Percentiles rank a stretch among this genome's conserved stretches.
These are phyloP conservation scores for Abrostola tripartita DNA, from an alignment of 2,888 invertebrate genomes.

Conservation along the genomic window DNA sequence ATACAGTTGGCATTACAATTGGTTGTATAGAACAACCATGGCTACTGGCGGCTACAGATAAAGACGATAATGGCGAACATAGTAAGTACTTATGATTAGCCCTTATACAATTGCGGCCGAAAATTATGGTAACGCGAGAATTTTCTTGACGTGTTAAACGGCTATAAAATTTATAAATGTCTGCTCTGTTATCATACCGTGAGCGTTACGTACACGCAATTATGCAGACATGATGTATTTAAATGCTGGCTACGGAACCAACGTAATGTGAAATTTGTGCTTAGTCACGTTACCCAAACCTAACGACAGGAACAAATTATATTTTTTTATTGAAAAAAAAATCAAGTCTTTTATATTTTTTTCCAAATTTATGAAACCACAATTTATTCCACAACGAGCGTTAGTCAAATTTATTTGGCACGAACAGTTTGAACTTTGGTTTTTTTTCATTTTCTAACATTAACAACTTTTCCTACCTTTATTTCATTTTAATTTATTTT, in stretches of 20 bases:
- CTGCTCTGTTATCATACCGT: slow-evolving; percentile 40
- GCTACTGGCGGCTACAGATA: slow-evolving; percentile 40
- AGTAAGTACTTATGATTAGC: slow-evolving; percentile 25
- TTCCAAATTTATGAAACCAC: neutral
- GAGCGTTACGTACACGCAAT: slow-evolving; percentile 46
- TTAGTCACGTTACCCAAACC: slow-evolving; percentile 42
- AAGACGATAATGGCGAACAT: slow-evolving; percentile 36
- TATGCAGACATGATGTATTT: slow-evolving; percentile 52
- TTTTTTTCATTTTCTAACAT: slow-evolving; percentile 13
- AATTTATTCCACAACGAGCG: neutral
- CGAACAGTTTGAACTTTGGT: slow-evolving; percentile 9
- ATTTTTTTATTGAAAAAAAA: slow-evolving; percentile 25
- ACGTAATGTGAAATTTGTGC: slow-evolving; percentile 41
- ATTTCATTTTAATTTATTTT: neutral
- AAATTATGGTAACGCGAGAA: slow-evolving; percentile 43
- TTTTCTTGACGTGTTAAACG: slow-evolving; percentile 40
- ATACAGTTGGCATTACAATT: slow-evolving; percentile 47
- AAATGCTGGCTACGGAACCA: slow-evolving; percentile 43
- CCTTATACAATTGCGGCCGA: slow-evolving; percentile 25
- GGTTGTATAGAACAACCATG: slow-evolving; percentile 30
- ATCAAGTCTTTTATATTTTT: slow-evolving; percentile 16
- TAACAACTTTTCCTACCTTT: slow-evolving; percentile 13
- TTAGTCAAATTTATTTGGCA: slow-evolving; percentile 14
- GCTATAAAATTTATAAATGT: slow-evolving; percentile 51
- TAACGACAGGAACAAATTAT: slow-evolving; percentile 28